Evolutionary conservation across 2,888 invertebrate species (phyloP).

Genomic region (Amorpha juglandis): DNA sequence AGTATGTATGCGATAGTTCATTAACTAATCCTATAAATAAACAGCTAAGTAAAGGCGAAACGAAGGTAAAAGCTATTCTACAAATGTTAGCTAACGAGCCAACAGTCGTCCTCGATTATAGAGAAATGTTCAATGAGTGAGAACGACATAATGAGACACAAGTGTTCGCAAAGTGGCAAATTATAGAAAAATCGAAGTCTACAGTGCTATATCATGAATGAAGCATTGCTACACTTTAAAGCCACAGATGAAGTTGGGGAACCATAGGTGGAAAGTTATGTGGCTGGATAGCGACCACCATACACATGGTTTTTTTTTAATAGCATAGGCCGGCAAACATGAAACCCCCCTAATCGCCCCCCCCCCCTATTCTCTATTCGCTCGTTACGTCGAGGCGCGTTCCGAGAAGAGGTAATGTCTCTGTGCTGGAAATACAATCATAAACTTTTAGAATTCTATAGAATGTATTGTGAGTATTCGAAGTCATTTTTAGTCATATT

Average conservation of each 20-base stretch:
- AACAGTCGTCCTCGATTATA: slow-evolving; percentile 4
- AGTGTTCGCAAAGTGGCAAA: not conserved
- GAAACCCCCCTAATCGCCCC: too few species aligned
- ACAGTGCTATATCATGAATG: not conserved
- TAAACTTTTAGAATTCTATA: too few species aligned
- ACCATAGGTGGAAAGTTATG: too few species aligned
- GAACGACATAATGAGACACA: slow-evolving; percentile 6
- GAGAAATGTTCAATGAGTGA: slow-evolving; percentile 13
- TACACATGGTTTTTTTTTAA: too few species aligned
- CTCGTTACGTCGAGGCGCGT: too few species aligned
- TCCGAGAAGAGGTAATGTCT: too few species aligned
- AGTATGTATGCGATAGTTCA: not conserved
- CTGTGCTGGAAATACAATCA: too few species aligned
- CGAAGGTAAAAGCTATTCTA: not conserved
- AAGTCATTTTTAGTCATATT: too few species aligned
- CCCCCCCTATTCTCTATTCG: too few species aligned
- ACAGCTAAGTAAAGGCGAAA: not conserved
- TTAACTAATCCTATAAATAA: not conserved
- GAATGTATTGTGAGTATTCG: too few species aligned
- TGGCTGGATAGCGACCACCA: too few species aligned
- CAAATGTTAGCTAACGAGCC: not conserved
- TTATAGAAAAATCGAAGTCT: not conserved
- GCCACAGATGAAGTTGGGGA: not conserved
- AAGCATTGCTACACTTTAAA: not conserved
- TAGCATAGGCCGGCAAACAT: too few species aligned